These are phyloP conservation scores for Cygnus atratus DNA, from an alignment of 2,113 vertebrate species.

Conservation along the genomic window DNA sequence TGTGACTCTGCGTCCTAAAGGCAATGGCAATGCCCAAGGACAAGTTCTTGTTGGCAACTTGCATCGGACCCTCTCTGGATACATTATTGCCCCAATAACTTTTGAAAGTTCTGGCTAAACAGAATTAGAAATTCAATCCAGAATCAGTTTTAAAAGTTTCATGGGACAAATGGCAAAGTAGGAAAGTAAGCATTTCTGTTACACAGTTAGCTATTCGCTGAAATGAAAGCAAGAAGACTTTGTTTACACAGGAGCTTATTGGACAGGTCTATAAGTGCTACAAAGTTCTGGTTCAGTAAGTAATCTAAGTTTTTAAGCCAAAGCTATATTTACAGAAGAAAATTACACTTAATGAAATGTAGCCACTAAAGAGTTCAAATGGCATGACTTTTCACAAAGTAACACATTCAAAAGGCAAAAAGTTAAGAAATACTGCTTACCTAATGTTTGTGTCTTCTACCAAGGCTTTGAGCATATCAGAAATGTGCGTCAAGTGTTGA, in stretches of 20 bases:
- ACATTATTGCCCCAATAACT: background rate
- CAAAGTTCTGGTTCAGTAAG: background rate
- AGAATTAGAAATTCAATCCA: background rate
- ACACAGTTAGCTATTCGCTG: background rate
- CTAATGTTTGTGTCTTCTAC: constrained; percentile 68
- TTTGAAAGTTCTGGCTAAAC: background rate
- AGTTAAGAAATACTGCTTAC: constrained; percentile 49
- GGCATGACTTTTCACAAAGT: background rate
- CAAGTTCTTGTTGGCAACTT: no score
- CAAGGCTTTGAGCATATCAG: constrained; percentile 75
- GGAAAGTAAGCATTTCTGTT: background rate
- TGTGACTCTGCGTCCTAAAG: background rate
- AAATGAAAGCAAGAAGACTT: background rate
- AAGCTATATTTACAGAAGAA: background rate
- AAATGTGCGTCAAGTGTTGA: constrained; percentile 80
- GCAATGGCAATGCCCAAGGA: background rate
- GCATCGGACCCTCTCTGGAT: background rate
- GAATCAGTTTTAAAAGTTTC: background rate
- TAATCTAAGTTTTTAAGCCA: background rate
- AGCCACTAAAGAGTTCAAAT: background rate
- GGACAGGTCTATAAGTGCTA: background rate
- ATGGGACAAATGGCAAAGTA: background rate
- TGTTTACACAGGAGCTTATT: background rate
- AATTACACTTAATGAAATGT: background rate
- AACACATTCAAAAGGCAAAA: background rate